Percentiles rank a stretch among this genome's conserved stretches.
Conservation (phyloP, 2,113 vertebrate genomes). For the Artemisiospiza belli region DNA sequence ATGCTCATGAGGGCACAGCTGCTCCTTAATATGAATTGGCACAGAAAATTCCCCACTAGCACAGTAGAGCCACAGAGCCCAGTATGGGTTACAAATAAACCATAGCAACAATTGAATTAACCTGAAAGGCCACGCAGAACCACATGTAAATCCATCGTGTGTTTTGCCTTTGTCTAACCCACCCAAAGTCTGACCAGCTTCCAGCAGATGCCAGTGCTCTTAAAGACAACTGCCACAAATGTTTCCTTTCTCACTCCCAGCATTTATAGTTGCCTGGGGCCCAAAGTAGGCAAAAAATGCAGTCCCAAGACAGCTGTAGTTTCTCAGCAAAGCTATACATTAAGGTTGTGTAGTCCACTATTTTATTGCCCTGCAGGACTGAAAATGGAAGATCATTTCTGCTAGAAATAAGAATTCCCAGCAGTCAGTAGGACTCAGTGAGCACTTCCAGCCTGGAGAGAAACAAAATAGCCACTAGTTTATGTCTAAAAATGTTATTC, state of each 20-base stretch:
- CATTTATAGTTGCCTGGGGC: not conserved
- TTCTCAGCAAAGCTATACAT: slow-evolving; percentile 33
- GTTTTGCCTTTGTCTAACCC: not conserved
- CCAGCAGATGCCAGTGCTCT: not conserved
- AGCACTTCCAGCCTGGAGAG: not conserved
- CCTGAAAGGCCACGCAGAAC: not conserved
- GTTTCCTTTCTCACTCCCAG: slow-evolving; percentile 13
- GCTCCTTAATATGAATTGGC: not conserved
- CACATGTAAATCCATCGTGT: not conserved
- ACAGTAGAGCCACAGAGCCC: not conserved
- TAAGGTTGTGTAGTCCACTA: slow-evolving; percentile 11
- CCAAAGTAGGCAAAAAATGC: slow-evolving; percentile 1
- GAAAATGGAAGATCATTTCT: slow-evolving; percentile 15
- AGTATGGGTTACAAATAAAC: not conserved
- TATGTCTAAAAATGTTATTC: not conserved
- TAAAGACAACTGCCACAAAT: slow-evolving; percentile 17
- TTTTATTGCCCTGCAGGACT: slow-evolving; percentile 4
- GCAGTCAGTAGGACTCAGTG: not conserved
- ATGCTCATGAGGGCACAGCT: not conserved
- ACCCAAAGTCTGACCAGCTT: not conserved
- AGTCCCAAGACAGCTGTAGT: slow-evolving; percentile 45
- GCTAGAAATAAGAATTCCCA: not conserved
- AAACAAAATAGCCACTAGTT: not conserved
- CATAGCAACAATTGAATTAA: not conserved
- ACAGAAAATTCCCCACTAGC: not conserved